Conservation (phyloP, 2,888 invertebrate species). For the Eupithecia subfuscata region DNA sequence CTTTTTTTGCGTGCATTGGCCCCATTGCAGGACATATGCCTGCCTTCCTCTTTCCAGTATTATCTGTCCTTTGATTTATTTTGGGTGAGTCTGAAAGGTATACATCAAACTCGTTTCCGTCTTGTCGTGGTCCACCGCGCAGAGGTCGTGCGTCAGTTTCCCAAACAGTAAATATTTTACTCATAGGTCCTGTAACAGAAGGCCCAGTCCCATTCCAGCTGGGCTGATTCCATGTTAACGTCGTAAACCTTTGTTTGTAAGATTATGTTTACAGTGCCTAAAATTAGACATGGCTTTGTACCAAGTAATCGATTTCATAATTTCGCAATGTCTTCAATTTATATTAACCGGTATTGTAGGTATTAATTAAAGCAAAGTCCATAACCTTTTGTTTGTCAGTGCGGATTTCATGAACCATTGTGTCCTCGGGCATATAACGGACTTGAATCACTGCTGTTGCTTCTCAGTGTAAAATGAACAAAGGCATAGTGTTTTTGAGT, state of each 20-base stretch:
- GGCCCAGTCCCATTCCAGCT: background rate
- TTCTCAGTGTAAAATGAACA: background rate
- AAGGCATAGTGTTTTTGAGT: background rate
- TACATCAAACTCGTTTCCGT: background rate
- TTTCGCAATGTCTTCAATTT: constrained; percentile 38
- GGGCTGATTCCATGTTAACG: background rate
- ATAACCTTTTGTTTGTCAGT: constrained; percentile 41
- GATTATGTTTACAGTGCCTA: background rate
- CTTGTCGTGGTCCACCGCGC: background rate
- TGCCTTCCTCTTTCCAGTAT: background rate
- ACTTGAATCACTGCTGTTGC: constrained; percentile 15
- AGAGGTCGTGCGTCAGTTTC: background rate
- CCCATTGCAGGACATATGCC: background rate
- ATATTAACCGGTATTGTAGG: constrained; percentile 41
- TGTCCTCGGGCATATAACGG: constrained; percentile 48
- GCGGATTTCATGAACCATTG: constrained; percentile 42
- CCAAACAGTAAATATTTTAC: background rate
- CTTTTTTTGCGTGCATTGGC: background rate
- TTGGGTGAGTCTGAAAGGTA: background rate
- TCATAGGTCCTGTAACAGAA: background rate
- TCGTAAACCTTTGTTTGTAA: background rate
- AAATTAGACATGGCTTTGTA: background rate
- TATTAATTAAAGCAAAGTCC: constrained; percentile 40
- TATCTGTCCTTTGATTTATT: background rate
- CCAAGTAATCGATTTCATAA: constrained; percentile 33